These are phyloP conservation scores for Stylophora pistillata DNA, from an alignment of 64 coral and sea anemone species.

Conservation along the genomic window DNA sequence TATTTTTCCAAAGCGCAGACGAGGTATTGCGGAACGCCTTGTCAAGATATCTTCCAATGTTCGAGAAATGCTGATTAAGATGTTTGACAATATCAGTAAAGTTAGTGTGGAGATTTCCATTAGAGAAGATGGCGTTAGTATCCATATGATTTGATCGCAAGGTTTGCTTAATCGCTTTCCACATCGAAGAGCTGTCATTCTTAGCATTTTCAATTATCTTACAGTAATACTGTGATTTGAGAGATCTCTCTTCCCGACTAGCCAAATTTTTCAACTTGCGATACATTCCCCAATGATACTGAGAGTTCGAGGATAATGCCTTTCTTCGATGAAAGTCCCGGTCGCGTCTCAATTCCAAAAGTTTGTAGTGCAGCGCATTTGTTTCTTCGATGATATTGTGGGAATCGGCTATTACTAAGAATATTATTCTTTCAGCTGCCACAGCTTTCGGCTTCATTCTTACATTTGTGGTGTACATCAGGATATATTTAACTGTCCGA, in stretches of 20 bases:
- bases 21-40: too few species aligned
- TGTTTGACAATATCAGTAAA: slow-evolving; percentile 4
- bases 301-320: not conserved
- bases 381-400: too few species aligned
- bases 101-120: slow-evolving; percentile 1
- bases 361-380: too few species aligned
- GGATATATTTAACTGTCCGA: too few species aligned
- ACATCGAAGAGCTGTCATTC: slow-evolving; percentile 36
- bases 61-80: slow-evolving; percentile 21
- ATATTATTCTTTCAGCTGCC: too few species aligned
- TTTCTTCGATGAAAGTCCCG: slow-evolving; percentile 36
- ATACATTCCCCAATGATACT: slow-evolving; percentile 49
- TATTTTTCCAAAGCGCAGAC: too few species aligned
- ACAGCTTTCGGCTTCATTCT: too few species aligned
- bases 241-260: slow-evolving; percentile 43
- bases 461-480: too few species aligned
- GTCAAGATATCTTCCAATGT: not conserved
- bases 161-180: slow-evolving; percentile 24
- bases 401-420: too few species aligned
- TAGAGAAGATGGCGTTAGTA: slow-evolving; percentile 13
- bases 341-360: slow-evolving; percentile 3
- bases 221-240: slow-evolving; percentile 59
- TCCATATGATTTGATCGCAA: not conserved
- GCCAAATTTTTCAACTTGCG: slow-evolving; percentile 52
- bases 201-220: slow-evolving; percentile 40